Base-by-base conservation (phyloP, 2,888 invertebrate genomes). In the Acronicta aceris region DNA sequence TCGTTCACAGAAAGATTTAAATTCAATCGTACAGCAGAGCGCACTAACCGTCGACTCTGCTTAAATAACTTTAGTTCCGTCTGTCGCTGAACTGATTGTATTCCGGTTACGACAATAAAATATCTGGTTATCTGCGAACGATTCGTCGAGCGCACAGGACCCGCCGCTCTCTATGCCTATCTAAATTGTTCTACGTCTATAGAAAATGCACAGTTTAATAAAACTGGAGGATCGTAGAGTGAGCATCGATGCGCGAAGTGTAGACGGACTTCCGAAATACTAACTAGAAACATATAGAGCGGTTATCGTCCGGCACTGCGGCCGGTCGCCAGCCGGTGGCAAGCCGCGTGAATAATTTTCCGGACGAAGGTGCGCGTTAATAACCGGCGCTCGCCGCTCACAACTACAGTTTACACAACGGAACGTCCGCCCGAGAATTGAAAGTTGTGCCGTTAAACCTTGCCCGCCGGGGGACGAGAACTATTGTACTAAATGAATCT, bases 401-500 rank as follows among this genome's bases (percentile, higher is more conserved):
- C 45, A 57, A 63, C 64, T 70, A 70, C 64, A 65, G 47, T 68
- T 69, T 55, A 71, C 69, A 68, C 63, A 79, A 72, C 70, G 55
- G 43, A 45, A 27, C 40, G 46, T 50, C 62, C 25, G 56, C 17
- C 46, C 50, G 48, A 57, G 50, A 65, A 59, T 65, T 65, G 49
- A 65, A 76, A 76, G 60, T 71, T 65, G 66, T 46, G 38, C 43
- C 38, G 51, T 36, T 40, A 53, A 25, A 41, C 43, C 36, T 30
- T 49, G 45, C 52, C 55, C 17, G 38, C 27, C 40, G 46, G 16
- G 46, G 9, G 36, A 53, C 42, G 53, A 49, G 38, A 53, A 71
- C 73, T 72, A 79, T 81, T 78, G 76, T 74, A 76, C 71, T 75
- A 69, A 76, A 78, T 71, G 64, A 81, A 81, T 74, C 56, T 74